Evolutionary conservation across 2,888 invertebrate genomes (phyloP), one percentile per base, ranked within the genome.

Genomic region (Eurytoma californica): DNA sequence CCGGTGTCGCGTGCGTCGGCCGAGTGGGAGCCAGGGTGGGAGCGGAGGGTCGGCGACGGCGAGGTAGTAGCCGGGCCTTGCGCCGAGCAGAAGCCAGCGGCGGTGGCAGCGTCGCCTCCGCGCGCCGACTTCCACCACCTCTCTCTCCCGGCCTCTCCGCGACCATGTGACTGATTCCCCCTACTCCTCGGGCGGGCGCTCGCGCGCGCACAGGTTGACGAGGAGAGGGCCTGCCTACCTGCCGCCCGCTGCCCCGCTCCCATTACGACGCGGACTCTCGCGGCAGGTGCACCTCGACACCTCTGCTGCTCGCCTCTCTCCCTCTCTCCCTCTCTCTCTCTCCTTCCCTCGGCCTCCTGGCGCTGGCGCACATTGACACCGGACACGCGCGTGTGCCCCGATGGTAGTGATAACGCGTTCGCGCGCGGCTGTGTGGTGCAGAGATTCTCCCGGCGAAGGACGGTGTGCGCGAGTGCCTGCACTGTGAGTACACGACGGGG

Each of bases 181-280:
- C 86, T 47, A 24, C 65, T n/a, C 85, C 88, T 39, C 39, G 39
- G 86, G 86, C 83, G 80, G 14, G 7, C 3, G 30, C 69, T 57
- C 55, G 79, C 76, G 39, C 28, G 39, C 66, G 47, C 65, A 72
- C 85, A 85, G 87, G 88, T 88, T 89, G 58, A 47, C 24, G 69
- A 76, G 72, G 74, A 74, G 77, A 65, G 73, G 72, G 80, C 73
- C 69, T 69, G 77, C 73, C 89, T 90, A 90, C 90, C 89, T 90
- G 89, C 89, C 88, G 87, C 88, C 88, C 89, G 88, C 85, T 87
- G 86, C 89, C 89, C 87, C 89, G 89, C 89, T 89, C 88, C 89
- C 90, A 90, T 90, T 90, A 89, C 89, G 87, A 86, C 90, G 90
- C 90, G 89, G 87, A 89, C 90, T 90, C 88, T 88, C 89, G 90